phyloP scores from a whole-genome alignment of 1,140 invertebrate genomes.

The Alviniconcha marisindica region DNA sequence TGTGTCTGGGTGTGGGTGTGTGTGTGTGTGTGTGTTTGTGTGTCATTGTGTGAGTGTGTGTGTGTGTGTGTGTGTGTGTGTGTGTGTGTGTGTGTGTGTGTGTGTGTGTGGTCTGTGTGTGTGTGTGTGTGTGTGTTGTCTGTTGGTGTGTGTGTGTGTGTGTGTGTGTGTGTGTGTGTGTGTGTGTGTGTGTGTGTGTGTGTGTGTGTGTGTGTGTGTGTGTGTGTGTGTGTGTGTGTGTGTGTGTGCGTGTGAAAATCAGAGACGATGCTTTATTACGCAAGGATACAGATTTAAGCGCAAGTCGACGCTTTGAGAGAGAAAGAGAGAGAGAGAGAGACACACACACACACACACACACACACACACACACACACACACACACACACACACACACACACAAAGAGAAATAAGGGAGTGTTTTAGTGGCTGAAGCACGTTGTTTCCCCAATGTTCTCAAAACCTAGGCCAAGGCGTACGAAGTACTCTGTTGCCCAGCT shows the following conservation, averaged over 20 bases:
- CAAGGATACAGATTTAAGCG: neutral
- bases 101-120: neutral
- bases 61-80: neutral
- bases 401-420: too few relatives aligned
- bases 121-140: neutral
- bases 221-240: neutral
- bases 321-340: too few relatives aligned
- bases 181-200: neutral
- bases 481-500: too few relatives aligned
- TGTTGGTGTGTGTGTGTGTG: neutral
- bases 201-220: neutral
- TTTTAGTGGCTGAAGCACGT: too few relatives aligned
- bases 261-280: too few relatives aligned
- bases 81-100: conserved; percentile 5
- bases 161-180: conserved; percentile 15
- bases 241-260: neutral
- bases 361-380: too few relatives aligned
- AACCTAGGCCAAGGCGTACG: too few relatives aligned
- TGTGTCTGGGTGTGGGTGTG: neutral
- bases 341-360: too few relatives aligned
- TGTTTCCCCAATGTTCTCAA: too few relatives aligned
- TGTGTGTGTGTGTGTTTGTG: neutral
- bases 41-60: neutral
- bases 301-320: neutral
- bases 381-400: too few relatives aligned